These are phyloP conservation scores for Beroe forskalii DNA, from an alignment of 37 sponge, comb jelly and placozoan genomes.

Conservation along the genomic window DNA sequence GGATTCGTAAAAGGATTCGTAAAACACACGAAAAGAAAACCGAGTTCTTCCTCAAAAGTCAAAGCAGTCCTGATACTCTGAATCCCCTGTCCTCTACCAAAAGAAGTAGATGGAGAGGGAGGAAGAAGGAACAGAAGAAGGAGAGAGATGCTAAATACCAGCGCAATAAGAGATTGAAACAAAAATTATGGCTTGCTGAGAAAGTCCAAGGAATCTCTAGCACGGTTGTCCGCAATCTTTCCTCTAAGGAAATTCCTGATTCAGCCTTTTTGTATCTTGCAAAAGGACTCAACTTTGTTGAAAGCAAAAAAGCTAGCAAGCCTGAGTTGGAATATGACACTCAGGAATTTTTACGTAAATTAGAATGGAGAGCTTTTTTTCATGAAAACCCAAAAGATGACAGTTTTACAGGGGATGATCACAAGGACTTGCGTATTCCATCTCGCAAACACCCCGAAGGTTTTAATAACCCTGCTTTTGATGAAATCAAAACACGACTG, in stretches of 20 bases:
- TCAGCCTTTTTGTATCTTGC: neutral
- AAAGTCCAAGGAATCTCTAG: neutral
- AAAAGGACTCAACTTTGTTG: conserved; percentile 52
- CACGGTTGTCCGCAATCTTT: neutral
- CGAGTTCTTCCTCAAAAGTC: too few relatives aligned
- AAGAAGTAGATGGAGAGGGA: too few relatives aligned
- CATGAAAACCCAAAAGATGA: neutral
- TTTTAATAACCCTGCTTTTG: neutral
- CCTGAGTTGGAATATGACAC: neutral
- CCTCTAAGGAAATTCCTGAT: conserved; percentile 8
- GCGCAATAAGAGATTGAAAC: neutral
- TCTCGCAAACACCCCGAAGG: neutral
- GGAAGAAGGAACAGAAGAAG: neutral
- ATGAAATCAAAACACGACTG: conserved; percentile 11
- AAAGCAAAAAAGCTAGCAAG: neutral
- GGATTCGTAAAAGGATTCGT: too few relatives aligned
- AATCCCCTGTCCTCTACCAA: too few relatives aligned
- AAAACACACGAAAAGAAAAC: too few relatives aligned
- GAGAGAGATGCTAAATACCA: neutral
- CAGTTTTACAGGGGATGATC: neutral
- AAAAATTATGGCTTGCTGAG: neutral
- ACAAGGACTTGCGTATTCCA: conserved; percentile 13
- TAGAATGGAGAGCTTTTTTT: conserved; percentile 13
- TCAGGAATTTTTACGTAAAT: neutral
- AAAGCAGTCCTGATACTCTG: too few relatives aligned